Base-by-base conservation (phyloP, 1,140 invertebrate species). In the Phortica variegata region DNA sequence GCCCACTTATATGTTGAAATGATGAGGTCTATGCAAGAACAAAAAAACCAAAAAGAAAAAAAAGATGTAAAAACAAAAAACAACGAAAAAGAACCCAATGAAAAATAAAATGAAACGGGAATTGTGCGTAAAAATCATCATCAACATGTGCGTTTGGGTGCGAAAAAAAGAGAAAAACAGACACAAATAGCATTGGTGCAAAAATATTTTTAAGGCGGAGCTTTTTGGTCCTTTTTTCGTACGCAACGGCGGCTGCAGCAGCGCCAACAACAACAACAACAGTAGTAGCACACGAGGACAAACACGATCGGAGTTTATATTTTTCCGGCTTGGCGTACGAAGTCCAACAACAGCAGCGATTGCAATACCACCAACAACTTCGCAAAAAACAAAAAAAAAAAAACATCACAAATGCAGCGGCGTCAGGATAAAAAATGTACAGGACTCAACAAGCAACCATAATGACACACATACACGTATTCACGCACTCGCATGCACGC, bases 171-270 rank as follows among this genome's bases (percentile, higher is more conserved):
- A 69, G 61, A 69, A 69, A 68, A 68, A 62, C 47, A 63, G 61
- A 69, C 55, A 69, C 65, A 69, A 65, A 69, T 69, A 65, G 65
- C 65, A 69, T 69, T 69, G 65, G 65, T 70, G 65, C 65, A 61
- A 65, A 53, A 58, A 54, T 62, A 69, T 68, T 72, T 72, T 72
- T 69, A 72, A 72, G 68, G 68, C 68, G 68, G 68, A 72, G 68
- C 68, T 72, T 72, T 72, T 72, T 72, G 68, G 61, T 65, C 59
- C 69, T 72, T 72, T 72, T 72, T 72, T 65, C 23, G 10, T 26
- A 26, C 23, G 23, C 23, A 26, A n/a, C n/a, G n/a, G n/a, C n/a
- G n/a, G n/a, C n/a, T n/a, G n/a, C n/a, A n/a, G n/a, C n/a, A n/a
- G n/a, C n/a, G n/a, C n/a, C n/a, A n/a, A n/a, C n/a, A n/a, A n/a